Conservation (phyloP, 2,797 vertebrate species). For the Capromys pilorides region DNA sequence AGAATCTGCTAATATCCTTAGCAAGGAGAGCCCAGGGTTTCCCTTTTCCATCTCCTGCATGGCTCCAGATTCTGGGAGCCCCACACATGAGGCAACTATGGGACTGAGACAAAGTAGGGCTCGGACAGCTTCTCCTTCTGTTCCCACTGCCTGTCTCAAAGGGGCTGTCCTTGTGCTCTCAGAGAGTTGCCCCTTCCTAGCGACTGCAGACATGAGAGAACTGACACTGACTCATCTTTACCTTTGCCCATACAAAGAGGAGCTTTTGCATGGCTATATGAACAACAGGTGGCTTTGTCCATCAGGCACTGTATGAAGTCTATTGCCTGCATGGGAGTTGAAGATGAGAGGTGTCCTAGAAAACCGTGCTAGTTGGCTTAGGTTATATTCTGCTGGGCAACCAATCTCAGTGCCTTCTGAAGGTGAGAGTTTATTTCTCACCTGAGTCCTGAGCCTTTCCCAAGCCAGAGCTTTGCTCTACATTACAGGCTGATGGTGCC, state of each 20-base stretch:
- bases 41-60: background rate
- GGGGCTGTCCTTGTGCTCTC: too few species aligned
- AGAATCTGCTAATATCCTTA: background rate
- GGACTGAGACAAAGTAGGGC: too few species aligned
- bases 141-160: background rate
- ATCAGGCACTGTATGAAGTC: background rate
- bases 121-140: background rate
- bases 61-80: background rate
- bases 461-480: background rate
- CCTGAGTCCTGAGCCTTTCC: background rate
- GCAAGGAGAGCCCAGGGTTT: background rate
- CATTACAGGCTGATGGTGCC: background rate
- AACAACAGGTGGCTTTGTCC: background rate
- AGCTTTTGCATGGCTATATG: background rate
- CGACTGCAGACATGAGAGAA: background rate
- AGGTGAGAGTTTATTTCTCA: background rate
- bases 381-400: background rate
- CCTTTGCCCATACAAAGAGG: background rate
- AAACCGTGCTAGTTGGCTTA: background rate
- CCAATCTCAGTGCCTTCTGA: background rate
- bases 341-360: background rate
- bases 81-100: background rate
- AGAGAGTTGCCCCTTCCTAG: background rate
- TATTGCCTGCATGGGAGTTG: fast-evolving
- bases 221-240: background rate